phyloP scores from a whole-genome alignment of 1,140 invertebrate species.

The Popillia japonica region DNA sequence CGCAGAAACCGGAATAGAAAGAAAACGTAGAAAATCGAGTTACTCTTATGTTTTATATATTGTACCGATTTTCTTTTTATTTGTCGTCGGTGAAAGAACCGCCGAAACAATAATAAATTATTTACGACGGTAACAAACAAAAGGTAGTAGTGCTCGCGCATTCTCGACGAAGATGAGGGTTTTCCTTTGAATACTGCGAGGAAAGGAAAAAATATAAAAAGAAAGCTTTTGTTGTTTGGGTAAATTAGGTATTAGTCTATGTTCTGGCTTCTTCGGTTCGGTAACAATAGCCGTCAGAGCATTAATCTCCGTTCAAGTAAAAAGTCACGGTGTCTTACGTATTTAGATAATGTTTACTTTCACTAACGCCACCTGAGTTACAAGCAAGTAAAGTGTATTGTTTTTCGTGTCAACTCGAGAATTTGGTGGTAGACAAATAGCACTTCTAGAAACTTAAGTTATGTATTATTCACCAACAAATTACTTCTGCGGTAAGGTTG shows the following conservation, averaged over 20 bases:
- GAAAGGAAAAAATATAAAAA: constrained; percentile 1
- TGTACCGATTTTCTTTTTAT: constrained; percentile 23
- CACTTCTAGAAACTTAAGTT: too few species aligned
- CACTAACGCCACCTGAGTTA: too few species aligned
- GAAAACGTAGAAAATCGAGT: constrained; percentile 6
- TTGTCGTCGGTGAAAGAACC: not conserved
- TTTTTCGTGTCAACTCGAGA: too few species aligned
- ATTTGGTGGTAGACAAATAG: too few species aligned
- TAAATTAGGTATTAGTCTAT: constrained; percentile 29
- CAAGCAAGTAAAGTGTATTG: too few species aligned
- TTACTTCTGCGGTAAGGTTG: too few species aligned
- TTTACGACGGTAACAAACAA: constrained; percentile 26
- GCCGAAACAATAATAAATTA: constrained; percentile 28
- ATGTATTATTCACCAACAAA: too few species aligned
- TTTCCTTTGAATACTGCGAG: not conserved
- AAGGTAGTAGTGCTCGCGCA: not conserved
- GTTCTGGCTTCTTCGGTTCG: not conserved
- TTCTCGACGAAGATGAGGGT: not conserved
- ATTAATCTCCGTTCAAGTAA: not conserved
- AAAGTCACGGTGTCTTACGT: not conserved
- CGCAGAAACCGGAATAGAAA: not conserved
- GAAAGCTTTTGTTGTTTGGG: not conserved
- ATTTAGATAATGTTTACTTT: too few species aligned
- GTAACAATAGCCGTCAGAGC: not conserved
- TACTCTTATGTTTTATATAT: constrained; percentile 28